Base-by-base conservation (phyloP, 92 coral and sea anemone genomes). In the Epizoanthus stellaris region DNA sequence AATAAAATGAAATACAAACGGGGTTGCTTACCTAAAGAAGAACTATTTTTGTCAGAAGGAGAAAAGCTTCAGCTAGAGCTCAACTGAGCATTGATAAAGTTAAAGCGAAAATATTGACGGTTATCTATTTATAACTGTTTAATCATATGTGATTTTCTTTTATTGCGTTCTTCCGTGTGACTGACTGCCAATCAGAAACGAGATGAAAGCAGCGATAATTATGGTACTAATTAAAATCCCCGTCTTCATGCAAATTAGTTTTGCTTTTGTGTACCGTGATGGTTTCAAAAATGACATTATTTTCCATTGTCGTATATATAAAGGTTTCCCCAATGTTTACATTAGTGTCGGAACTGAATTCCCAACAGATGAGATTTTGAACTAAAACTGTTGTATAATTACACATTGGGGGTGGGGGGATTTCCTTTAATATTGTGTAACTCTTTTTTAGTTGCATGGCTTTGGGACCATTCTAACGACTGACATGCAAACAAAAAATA, bases 121-220 rank as follows among this genome's bases (percentile, higher is more conserved):
- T 15, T 23, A 36, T 67, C 73, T 67, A 30, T 67, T 36, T 67
- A 67, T 11, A 34, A 43, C 47, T 67, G 72, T 67, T 13, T 67
- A 67, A 36, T 67, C 9, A 49, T 12, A 0, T 67, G 30, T 13
- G 38, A 2, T 38, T 67, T 13, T 38, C 9, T 30, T 67, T 23
- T 23, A 38, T 67, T 67, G 45, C 4, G 1, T 14, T 6, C 11
- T 4, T 67, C 73, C 73, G 73, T 67, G 73, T 14, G 14, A 15
- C 12, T 38, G 73, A 38, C 12, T 34, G 42, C 73, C 73, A 36
- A 67, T 67, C 73, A 67, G 10, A 67, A 67, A 43, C 17, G 73
- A 34, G 21, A 13, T 25, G 38, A 67, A 0, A 13, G 49, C 15
- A 43, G 17, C 21, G 30, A 14, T 36, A 13, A 67, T 43, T 67